phyloP scores from a whole-genome alignment of 2,888 invertebrate species.

The Thalpophila matura region DNA sequence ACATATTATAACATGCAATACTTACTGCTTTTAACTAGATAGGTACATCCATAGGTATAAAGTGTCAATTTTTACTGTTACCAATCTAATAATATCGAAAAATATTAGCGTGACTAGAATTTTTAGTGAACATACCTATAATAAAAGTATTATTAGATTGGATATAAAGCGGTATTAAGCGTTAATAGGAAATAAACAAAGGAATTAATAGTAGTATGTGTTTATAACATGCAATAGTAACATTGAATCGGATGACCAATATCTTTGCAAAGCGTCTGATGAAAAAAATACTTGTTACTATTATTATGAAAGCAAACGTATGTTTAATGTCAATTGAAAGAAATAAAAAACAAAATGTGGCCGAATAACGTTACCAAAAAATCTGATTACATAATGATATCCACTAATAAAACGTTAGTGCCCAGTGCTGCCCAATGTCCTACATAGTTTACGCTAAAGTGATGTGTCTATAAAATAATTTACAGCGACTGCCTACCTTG shows the following conservation, averaged over 20 bases:
- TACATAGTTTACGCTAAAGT: constrained; percentile 19
- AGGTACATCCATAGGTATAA: constrained; percentile 29
- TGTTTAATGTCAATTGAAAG: constrained; percentile 3
- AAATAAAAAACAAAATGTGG: constrained; percentile 23
- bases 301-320: constrained; percentile 28
- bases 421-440: constrained; percentile 15
- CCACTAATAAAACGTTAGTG: constrained; percentile 15
- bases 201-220: constrained; percentile 63
- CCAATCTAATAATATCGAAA: constrained; percentile 34
- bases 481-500: constrained; percentile 25
- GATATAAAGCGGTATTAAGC: constrained; percentile 24
- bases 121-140: background rate
- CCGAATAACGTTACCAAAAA: constrained; percentile 33
- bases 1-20: constrained; percentile 39
- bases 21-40: constrained; percentile 24
- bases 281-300: constrained; percentile 40
- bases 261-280: constrained; percentile 62
- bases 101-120: background rate
- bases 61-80: constrained; percentile 18
- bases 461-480: constrained; percentile 15
- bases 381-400: constrained; percentile 13
- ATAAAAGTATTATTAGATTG: constrained; percentile 25
- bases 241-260: constrained; percentile 67
- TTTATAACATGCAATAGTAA: constrained; percentile 64
- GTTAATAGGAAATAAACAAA: constrained; percentile 37